phyloP scores from a whole-genome alignment of 2,113 vertebrate species.

The Sterrhoptilus dennistouni region DNA sequence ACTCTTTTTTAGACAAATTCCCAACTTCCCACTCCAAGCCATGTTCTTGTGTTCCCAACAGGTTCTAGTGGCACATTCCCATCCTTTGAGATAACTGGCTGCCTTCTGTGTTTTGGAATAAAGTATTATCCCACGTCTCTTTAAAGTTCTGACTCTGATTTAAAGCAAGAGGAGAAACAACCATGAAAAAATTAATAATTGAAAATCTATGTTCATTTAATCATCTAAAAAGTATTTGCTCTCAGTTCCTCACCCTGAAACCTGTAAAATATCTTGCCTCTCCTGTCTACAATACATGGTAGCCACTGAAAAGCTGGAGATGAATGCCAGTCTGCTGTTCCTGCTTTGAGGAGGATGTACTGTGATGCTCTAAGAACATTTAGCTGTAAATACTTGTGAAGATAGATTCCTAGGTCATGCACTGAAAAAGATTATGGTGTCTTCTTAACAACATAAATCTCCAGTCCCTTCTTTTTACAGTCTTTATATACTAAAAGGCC shows the following conservation, averaged over 20 bases:
- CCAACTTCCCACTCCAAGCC: background rate
- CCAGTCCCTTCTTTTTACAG: background rate
- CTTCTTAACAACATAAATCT: background rate
- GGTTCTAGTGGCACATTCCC: background rate
- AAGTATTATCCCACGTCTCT: background rate
- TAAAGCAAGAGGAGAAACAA: background rate
- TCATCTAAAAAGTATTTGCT: background rate
- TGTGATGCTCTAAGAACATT: background rate
- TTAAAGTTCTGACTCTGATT: background rate
- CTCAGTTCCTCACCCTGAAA: background rate
- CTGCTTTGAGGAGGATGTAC: background rate
- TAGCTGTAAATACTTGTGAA: background rate
- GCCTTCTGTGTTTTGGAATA: background rate
- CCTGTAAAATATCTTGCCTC: background rate
- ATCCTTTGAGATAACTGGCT: background rate
- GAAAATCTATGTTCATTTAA: background rate
- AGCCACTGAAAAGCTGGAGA: background rate
- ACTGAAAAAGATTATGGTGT: background rate
- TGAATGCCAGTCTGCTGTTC: background rate
- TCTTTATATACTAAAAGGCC: background rate
- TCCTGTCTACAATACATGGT: background rate
- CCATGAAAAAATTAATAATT: background rate
- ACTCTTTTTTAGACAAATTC: background rate
- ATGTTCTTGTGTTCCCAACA: background rate
- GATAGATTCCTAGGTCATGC: background rate